Conservation (phyloP, 2,113 vertebrate genomes). For the Lycocorax pyrrhopterus region DNA sequence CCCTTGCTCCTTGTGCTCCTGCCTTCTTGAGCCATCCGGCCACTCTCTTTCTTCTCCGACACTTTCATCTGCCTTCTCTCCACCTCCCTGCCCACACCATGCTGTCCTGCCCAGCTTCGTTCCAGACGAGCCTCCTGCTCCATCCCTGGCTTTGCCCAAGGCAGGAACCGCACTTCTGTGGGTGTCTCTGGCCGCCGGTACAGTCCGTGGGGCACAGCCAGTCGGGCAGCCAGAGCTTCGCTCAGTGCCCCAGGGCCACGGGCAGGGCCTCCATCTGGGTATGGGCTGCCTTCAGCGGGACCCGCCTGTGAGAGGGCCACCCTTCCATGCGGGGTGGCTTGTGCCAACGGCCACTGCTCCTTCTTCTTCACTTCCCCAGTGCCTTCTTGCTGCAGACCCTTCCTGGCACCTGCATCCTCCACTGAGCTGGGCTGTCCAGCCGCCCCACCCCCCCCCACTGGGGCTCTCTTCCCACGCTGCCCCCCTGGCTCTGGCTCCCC, state of each 20-base stretch:
- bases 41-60: conserved; percentile 71
- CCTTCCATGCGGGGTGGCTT: background rate
- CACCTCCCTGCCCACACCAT: conserved; percentile 45
- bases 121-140: conserved; percentile 62
- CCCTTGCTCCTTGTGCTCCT: conserved; percentile 79
- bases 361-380: conserved; percentile 44
- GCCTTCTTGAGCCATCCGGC: conserved; percentile 72
- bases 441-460: background rate
- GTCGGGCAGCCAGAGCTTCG: conserved; percentile 49
- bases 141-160: conserved; percentile 66
- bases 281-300: rapidly evolving
- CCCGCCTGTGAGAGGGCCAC: background rate
- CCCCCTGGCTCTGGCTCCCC: conserved; percentile 47
- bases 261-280: conserved; percentile 27
- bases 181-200: conserved; percentile 51
- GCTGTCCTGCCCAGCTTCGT: conserved; percentile 73
- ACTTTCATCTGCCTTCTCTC: conserved; percentile 71
- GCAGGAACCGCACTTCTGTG: conserved; percentile 66
- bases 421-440: conserved; percentile 6
- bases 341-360: conserved; percentile 43
- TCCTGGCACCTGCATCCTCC: conserved; percentile 54
- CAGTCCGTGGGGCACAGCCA: background rate
- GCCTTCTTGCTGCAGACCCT: conserved; percentile 39
- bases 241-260: conserved; percentile 29
- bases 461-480: conserved; percentile 46